A percentile compares a stretch with the other conserved stretches of the same genome.
Evolutionary conservation across 2,797 vertebrate species (phyloP).

Genomic region (Pteropus rufus): DNA sequence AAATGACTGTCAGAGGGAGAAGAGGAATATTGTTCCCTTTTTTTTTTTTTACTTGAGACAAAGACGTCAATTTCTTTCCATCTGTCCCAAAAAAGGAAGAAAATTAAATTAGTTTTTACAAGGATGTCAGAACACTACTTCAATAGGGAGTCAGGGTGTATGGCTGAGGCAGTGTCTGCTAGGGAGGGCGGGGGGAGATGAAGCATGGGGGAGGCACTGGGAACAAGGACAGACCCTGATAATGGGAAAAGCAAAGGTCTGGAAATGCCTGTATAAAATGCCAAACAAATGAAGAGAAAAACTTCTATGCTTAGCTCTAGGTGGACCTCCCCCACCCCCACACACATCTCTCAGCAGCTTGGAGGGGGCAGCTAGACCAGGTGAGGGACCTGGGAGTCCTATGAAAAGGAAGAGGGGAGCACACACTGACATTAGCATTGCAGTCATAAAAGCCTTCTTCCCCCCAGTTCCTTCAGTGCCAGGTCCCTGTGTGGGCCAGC

Average conservation of each 20-base stretch:
- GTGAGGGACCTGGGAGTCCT: neutral
- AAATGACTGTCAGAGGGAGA: conserved; percentile 1
- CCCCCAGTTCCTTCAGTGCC: neutral
- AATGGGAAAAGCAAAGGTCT: neutral
- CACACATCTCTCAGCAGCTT: neutral
- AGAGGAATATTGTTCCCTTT: neutral
- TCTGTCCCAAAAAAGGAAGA: conserved; percentile 74
- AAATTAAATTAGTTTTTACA: conserved; percentile 71
- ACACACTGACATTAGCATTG: accelerated
- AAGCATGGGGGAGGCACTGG: neutral
- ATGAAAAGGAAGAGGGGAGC: neutral
- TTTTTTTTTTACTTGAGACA: conserved; percentile 35
- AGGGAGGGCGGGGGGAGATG: neutral
- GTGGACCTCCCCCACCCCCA: too few species aligned
- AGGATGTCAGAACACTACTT: conserved; percentile 46
- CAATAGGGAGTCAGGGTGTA: conserved; percentile 16
- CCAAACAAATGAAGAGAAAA: neutral
- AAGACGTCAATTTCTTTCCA: conserved; percentile 47
- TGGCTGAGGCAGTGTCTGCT: neutral
- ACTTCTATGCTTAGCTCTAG: neutral
- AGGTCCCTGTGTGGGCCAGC: neutral
- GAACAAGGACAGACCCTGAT: neutral
- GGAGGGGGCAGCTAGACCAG: neutral
- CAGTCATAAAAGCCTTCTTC: neutral
- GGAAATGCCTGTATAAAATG: neutral